phyloP scores from a whole-genome alignment of 1,140 invertebrate species.

The Caenorhabditis briggsae region DNA sequence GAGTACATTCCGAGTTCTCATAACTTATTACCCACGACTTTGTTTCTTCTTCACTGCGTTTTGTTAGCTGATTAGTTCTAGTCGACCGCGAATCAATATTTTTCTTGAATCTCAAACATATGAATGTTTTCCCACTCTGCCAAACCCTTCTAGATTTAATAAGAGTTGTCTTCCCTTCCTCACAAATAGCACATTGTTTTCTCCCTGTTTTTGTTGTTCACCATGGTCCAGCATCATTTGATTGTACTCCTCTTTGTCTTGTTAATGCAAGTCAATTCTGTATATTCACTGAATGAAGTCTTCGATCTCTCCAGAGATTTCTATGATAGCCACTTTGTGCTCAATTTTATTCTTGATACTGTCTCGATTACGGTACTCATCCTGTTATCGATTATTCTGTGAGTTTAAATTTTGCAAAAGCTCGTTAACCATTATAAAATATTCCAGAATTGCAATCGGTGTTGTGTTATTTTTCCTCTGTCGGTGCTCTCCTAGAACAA shows the following conservation, averaged over 20 bases:
- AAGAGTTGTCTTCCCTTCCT: not conserved
- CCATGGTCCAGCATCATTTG: slow-evolving; percentile 6
- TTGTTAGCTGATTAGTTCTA: too few relatives aligned
- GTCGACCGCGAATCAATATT: too few relatives aligned
- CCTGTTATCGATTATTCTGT: not conserved
- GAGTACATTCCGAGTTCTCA: too few relatives aligned
- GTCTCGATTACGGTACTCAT: not conserved
- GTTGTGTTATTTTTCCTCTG: not conserved
- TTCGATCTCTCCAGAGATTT: not conserved
- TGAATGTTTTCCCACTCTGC: slow-evolving; percentile 5
- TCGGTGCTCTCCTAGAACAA: not conserved
- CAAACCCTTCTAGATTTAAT: slow-evolving; percentile 28
- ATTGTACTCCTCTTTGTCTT: not conserved
- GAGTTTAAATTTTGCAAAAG: not conserved
- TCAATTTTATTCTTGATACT: not conserved
- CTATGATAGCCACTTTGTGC: not conserved
- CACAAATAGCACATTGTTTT: slow-evolving; percentile 6
- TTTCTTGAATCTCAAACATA: not conserved
- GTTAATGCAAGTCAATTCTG: not conserved
- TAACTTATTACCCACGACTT: too few relatives aligned
- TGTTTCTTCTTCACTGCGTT: not conserved
- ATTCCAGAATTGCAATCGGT: not conserved
- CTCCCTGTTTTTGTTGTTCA: not conserved
- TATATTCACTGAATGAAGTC: not conserved
- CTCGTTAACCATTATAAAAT: too few relatives aligned